Conservation (phyloP, 1,140 invertebrate species). For the Lycorma delicatula region DNA sequence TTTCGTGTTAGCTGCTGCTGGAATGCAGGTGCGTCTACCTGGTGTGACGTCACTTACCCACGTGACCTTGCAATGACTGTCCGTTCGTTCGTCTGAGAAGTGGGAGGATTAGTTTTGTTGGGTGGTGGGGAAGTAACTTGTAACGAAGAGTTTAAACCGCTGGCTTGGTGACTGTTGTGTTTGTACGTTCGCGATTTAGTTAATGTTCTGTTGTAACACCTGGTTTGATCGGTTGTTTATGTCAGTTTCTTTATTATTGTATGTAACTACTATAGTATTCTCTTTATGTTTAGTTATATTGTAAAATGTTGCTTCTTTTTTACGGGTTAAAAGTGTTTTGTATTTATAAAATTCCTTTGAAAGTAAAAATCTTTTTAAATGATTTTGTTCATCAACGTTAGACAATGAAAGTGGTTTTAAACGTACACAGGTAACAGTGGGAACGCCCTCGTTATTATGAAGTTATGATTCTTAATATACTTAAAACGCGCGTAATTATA, state of each 20-base stretch:
- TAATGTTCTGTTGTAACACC: too few species aligned
- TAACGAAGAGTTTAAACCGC: background rate
- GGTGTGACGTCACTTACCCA: background rate
- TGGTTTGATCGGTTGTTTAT: too few species aligned
- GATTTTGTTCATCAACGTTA: too few species aligned
- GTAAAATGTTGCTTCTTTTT: too few species aligned
- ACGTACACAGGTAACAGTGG: conserved; percentile 1
- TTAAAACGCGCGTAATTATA: background rate
- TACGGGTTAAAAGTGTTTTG: too few species aligned
- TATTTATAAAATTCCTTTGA: too few species aligned
- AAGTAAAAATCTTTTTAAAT: too few species aligned
- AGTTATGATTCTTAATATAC: background rate
- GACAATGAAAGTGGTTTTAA: background rate
- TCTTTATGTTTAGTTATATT: too few species aligned
- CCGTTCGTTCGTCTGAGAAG: background rate
- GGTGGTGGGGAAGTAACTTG: background rate
- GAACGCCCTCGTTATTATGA: background rate
- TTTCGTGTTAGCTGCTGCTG: background rate
- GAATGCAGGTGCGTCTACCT: conserved; percentile 3
- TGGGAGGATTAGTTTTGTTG: background rate
- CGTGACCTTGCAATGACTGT: too few species aligned
- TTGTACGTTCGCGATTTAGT: background rate
- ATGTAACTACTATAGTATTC: too few species aligned
- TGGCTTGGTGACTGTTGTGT: background rate
- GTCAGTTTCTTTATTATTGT: too few species aligned